These are phyloP conservation scores for Lineus longissimus DNA, from an alignment of 1,140 invertebrate species.

Conservation along the genomic window DNA sequence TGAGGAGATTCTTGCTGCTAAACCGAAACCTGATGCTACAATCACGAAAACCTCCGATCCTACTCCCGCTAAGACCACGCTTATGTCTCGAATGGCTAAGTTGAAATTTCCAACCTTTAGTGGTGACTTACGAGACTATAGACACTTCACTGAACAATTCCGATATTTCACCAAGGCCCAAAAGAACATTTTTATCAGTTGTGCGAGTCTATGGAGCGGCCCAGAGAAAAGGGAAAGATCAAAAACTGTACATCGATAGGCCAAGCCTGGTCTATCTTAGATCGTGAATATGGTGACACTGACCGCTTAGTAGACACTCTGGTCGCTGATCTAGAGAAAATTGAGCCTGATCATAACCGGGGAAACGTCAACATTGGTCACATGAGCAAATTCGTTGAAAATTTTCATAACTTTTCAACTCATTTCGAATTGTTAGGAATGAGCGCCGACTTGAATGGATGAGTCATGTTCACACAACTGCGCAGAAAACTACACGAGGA, in stretches of 20 bases:
- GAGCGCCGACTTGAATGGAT: neutral
- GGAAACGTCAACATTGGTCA: neutral
- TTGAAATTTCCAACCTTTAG: neutral
- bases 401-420: neutral
- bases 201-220: neutral
- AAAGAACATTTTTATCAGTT: neutral
- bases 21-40: neutral
- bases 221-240: neutral
- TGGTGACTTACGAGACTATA: neutral
- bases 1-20: neutral
- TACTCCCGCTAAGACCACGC: neutral
- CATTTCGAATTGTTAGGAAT: neutral
- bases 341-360: neutral
- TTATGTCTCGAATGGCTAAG: neutral
- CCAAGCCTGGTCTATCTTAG: neutral
- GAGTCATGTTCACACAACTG: neutral
- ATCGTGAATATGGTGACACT: neutral
- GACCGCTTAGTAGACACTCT: neutral
- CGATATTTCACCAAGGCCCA: neutral
- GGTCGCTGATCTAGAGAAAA: neutral
- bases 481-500: neutral
- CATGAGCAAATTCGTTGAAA: neutral
- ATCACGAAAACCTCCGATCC: neutral
- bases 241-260: neutral
- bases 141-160: neutral